Evolutionary conservation across 1,140 invertebrate genomes (phyloP), one percentile per base, ranked within the genome.

Genomic region (Papilio glaucus): DNA sequence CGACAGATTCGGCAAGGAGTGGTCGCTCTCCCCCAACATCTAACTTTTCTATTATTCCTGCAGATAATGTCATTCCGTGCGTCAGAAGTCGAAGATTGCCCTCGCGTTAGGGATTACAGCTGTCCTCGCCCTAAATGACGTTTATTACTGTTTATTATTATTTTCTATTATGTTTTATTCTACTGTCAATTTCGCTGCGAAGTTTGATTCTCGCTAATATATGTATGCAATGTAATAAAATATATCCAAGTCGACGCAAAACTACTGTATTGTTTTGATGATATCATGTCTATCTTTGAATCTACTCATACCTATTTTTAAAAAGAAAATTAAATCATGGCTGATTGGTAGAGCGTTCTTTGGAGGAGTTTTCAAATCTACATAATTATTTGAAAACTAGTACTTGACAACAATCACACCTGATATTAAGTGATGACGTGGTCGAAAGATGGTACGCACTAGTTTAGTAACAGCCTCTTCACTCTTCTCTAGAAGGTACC

Each of bases 1-100:
- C 61, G 76, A 80, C 78, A 77, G 77, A 85, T 87, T 84, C 82
- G 78, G 80, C 87, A 82, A 83, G 77, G 84, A 84, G 83, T 80
- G 80, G 65, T 77, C 75, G 78, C 77, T 77, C 76, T 61, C 73
- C 79, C 29, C 77, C 77, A 77, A 71, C 67, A 75, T 72, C 73
- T 65, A 74, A 77, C 77, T 70, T 83, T 86, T 81, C 79, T 85
- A 86, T 85, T 85, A 84, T 84, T 81, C 79, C 63, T 72, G 26
- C 74, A 65, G 75, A 78, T 87, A 85, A 87, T 83, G 78, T 84
- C 80, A 82, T 85, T 86, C 80, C 72, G 75, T 76, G 78, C 74
- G 76, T 82, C 78, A 85, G 76, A 74, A 65, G 80, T 67, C 76
- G 72, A 74, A 83, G 72, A 85, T 85, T 83, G 77, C 80, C 82